phyloP scores from a whole-genome alignment of 2,888 invertebrate species.

The Steinernema scapterisci region DNA sequence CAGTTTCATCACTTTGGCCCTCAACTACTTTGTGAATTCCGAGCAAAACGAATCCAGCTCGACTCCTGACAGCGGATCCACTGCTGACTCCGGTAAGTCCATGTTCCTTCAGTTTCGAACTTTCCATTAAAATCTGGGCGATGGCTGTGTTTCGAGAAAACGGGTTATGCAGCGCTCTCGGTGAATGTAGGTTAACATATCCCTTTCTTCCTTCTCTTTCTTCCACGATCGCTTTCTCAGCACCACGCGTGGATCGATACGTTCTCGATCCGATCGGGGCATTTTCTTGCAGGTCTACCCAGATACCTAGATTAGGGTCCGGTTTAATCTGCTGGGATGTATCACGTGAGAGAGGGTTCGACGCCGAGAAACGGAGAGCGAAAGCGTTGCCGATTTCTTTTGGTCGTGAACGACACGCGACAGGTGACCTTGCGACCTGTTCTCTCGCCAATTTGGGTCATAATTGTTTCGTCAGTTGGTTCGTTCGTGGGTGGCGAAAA shows the following conservation, averaged over 20 bases:
- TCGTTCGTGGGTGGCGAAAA: slow-evolving; percentile 24
- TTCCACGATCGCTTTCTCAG: neutral
- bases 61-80: neutral
- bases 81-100: slow-evolving; percentile 1
- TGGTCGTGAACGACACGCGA: slow-evolving; percentile 19
- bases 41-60: slow-evolving; percentile 18
- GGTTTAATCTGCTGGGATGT: neutral
- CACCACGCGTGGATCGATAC: neutral
- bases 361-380: slow-evolving; percentile 22
- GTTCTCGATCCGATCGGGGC: neutral
- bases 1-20: slow-evolving; percentile 21
- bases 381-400: slow-evolving; percentile 16
- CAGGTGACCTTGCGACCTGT: slow-evolving; percentile 33
- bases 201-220: neutral
- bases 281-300: slow-evolving; percentile 7
- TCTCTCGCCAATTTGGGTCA: slow-evolving; percentile 33
- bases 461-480: slow-evolving; percentile 32
- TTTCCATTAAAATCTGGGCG: neutral
- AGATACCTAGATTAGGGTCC: slow-evolving; percentile 27
- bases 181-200: neutral
- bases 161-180: too few relatives aligned
- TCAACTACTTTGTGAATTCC: slow-evolving; percentile 4
- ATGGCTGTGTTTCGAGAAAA: neutral
- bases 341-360: slow-evolving; percentile 28
- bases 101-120: neutral